Conservation (phyloP, 1,140 invertebrate species). For the Apis dorsata region DNA sequence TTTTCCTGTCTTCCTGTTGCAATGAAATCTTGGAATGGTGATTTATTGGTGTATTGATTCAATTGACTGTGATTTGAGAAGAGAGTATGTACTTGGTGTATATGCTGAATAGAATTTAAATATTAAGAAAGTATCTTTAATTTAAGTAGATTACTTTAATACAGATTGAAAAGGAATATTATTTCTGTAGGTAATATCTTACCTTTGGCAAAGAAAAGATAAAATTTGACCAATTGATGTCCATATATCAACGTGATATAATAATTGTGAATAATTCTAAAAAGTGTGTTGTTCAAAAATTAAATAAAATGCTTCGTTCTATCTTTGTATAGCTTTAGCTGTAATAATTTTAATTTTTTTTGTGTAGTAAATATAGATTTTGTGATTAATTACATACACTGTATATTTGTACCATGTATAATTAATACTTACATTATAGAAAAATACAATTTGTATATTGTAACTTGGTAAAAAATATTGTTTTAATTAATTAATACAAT, state of each 20-base stretch:
- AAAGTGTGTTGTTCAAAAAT: too few relatives aligned
- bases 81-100: neutral
- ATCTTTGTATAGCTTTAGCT: neutral
- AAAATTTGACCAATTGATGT: neutral
- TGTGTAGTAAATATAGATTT: neutral
- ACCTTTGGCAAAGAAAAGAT: too few relatives aligned
- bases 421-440: too few relatives aligned
- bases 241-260: neutral
- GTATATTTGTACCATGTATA: too few relatives aligned
- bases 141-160: neutral
- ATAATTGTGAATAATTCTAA: neutral
- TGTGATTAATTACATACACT: too few relatives aligned
- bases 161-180: neutral
- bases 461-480: too few relatives aligned
- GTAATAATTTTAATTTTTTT: neutral
- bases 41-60: neutral
- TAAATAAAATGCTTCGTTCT: neutral
- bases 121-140: neutral
- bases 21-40: too few relatives aligned
- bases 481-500: too few relatives aligned
- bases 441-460: too few relatives aligned
- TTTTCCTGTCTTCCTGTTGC: conserved; percentile 4
- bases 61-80: neutral
- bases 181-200: too few relatives aligned
- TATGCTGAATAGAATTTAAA: neutral